Percentiles rank a stretch among this genome's conserved stretches.
phyloP scores from a whole-genome alignment of 2,113 vertebrate genomes.

The Protomyctophum bolini region DNA sequence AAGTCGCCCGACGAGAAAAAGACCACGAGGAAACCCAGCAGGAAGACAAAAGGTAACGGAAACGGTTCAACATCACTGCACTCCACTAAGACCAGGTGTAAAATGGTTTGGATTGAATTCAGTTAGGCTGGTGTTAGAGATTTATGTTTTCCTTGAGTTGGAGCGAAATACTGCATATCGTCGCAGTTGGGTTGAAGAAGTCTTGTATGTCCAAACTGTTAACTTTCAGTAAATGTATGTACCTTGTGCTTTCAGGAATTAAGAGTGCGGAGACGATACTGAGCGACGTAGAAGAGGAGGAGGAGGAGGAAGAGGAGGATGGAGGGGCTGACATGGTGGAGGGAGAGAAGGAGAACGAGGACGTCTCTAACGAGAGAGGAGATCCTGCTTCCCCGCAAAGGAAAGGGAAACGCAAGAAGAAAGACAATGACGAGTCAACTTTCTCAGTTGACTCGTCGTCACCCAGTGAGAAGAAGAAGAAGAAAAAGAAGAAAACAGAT shows the following conservation, averaged over 20 bases:
- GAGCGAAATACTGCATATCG: background rate
- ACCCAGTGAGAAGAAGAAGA: constrained; percentile 23
- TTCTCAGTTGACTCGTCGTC: too few relatives aligned
- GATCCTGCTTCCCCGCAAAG: constrained; percentile 52
- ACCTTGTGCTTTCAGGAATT: constrained; percentile 32
- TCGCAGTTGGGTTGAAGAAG: too few relatives aligned
- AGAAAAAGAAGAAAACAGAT: constrained; percentile 43
- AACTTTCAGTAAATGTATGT: background rate
- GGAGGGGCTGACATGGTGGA: constrained; percentile 59
- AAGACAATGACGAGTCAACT: constrained; percentile 39
- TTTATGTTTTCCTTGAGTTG: background rate
- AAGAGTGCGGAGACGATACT: constrained; percentile 40
- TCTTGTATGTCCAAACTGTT: too few relatives aligned
- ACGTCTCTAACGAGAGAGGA: constrained; percentile 61
- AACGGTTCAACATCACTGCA: background rate
- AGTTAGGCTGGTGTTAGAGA: too few relatives aligned
- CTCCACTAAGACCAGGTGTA: background rate
- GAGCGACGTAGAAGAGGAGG: constrained; percentile 56
- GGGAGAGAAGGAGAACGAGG: constrained; percentile 86
- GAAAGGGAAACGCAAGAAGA: constrained; percentile 74
- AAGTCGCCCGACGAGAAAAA: constrained; percentile 51
- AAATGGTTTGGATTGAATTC: too few relatives aligned
- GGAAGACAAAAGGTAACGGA: constrained; percentile 47
- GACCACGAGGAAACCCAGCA: constrained; percentile 24
- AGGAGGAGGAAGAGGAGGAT: constrained; percentile 48